Base-by-base conservation (phyloP, 2,797 vertebrate genomes). In the Graptemys geographica region DNA sequence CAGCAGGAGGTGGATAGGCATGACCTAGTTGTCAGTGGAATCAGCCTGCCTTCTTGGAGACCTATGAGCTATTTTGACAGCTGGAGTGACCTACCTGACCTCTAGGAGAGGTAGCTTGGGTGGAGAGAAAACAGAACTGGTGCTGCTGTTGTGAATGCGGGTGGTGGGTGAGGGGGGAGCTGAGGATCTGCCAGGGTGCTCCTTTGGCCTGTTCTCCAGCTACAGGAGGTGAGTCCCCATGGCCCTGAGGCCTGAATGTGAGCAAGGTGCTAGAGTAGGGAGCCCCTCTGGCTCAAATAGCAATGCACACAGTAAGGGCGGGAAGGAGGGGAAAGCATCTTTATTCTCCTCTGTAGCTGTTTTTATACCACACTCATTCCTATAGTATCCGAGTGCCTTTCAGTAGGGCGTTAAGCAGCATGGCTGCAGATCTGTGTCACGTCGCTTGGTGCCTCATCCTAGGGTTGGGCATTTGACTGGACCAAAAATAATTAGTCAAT, bases 1-100 rank as follows among this genome's bases (percentile, higher is more conserved):
- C 94, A 0, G 96, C 94, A 92, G 97, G 97, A 84, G 90, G 84
- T 4, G 27, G 82, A 25, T 55, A 27, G 91, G 80, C 53, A 89
- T 97, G 97, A 97, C 96, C 97, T 97, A 88, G 44, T 96, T 98
- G 97, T 96, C 95, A 94, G 55, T 19, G 88, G 93, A 86, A 97
- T 97, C 81, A 79, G 79, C 83, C 81, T 1, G 37, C 57, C 83
- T 13, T 74, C 74, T 74, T 7, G 1, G 81, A 93, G 87, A 53
- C 47, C 94, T 8, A 0, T 44, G 89, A 93, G 96, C 95, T 90
- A 5, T 87, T 92, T 44, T 74, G 97, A 92, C 96, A 97, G 97
- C 93, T 93, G 94, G 81, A 89, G 87, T 2, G 56, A 65, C 89
- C 93, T 79, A 44, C 49, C 72, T 72, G 92, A 83, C 44, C 89